Evolutionary conservation across 1,140 invertebrate genomes (phyloP), one percentile per base, ranked within the genome.

Genomic region (Dinoponera quadriceps): DNA sequence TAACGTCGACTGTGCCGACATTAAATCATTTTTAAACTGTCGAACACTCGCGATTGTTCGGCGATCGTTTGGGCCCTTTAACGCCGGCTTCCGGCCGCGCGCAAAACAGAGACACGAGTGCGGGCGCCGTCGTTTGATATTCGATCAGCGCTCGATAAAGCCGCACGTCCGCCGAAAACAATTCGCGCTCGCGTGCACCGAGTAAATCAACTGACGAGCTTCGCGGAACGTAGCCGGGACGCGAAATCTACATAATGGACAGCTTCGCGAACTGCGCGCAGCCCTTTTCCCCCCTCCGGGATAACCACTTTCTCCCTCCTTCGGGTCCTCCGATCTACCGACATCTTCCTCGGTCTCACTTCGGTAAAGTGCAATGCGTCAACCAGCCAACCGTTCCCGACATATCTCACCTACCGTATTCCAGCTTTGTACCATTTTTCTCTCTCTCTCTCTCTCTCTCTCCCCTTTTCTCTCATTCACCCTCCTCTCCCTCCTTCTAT

Each of bases 331-430:
- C 65, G 44, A n/a, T n/a, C n/a, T n/a, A n/a, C 65, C 55, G 20
- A 51, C 22, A 48, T 80, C 82, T 83, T 51, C 62, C 75, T 85
- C 51, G 49, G 44, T 16, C 44, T 54, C 68, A 20, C 44, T 62
- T 71, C 22, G 51, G 71, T 66, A 84, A 83, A 89, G 88, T 71
- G 81, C 88, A 85, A 77, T 87, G 87, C 88, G 84, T 90, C 88
- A 91, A 89, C 78, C 87, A 90, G 73, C 73, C 85, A 81, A 85
- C 84, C 82, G 80, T 78, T 86, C 83, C 66, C 55, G 75, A 82
- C 73, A 54, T 63, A 82, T 90, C 84, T 88, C 85, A 83, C 82
- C 72, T 88, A 68, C 85, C 82, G 82, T 88, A 83, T 83, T 87
- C 84, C 63, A 87, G 77, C 89, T 91, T 92, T 90, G 86, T 89